These are phyloP conservation scores for Euphonia xanthogaster DNA, from an alignment of 2,797 vertebrate species.

Conservation along the genomic window DNA sequence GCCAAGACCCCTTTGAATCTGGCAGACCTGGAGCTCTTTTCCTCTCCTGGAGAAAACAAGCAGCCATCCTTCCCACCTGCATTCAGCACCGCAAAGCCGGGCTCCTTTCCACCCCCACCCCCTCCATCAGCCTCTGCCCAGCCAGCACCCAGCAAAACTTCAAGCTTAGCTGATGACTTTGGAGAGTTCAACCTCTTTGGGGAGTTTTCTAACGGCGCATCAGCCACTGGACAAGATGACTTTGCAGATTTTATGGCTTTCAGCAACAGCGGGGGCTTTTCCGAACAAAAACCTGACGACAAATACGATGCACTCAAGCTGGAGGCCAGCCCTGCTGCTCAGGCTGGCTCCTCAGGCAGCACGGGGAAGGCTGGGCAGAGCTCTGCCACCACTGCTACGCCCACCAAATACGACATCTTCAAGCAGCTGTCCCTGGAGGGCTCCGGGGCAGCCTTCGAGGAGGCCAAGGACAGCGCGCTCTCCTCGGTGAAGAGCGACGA, in stretches of 20 bases:
- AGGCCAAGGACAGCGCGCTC: slow-evolving; percentile 83
- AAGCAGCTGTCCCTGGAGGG: slow-evolving; percentile 92
- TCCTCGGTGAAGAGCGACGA: slow-evolving; percentile 82
- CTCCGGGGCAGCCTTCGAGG: slow-evolving; percentile 79
- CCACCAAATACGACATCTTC: slow-evolving; percentile 91
- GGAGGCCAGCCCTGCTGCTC: slow-evolving; percentile 45
- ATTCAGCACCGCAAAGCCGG: slow-evolving; percentile 52
- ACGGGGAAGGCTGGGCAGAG: slow-evolving; percentile 44
- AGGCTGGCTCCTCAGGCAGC: background rate
- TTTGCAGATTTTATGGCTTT: slow-evolving; percentile 99
- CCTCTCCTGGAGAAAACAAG: slow-evolving; percentile 78
- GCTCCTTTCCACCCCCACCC: slow-evolving; percentile 46
- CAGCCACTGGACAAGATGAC: slow-evolving; percentile 84
- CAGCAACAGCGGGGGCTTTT: slow-evolving; percentile 75
- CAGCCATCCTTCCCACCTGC: slow-evolving; percentile 78
- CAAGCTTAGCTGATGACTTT: slow-evolving; percentile 85
- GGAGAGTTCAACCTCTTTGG: slow-evolving; percentile 94
- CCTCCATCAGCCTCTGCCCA: slow-evolving; percentile 67
- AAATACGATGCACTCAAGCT: slow-evolving; percentile 69
- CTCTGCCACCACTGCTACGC: background rate
- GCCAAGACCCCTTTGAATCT: slow-evolving; percentile 87
- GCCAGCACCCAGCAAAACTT: slow-evolving; percentile 67
- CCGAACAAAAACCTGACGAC: slow-evolving; percentile 71
- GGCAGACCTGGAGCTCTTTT: slow-evolving; percentile 92
- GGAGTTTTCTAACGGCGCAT: slow-evolving; percentile 73